Conservation (phyloP, 2,797 vertebrate species). For the Neosilurus mollespiculum region DNA sequence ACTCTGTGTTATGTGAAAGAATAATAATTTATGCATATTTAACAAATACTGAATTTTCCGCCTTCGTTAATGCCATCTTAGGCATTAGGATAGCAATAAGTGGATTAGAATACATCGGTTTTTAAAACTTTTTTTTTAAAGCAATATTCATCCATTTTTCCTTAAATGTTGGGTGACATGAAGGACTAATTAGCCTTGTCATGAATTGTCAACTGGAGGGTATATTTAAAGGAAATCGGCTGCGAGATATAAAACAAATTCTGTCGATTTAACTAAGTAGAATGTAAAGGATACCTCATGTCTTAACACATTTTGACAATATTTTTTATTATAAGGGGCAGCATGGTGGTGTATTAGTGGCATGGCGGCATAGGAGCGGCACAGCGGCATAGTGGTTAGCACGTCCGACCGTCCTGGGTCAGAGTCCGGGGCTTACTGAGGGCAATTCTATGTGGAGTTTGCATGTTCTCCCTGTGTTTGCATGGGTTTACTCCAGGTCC, state of each 20-base stretch:
- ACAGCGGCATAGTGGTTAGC: no score
- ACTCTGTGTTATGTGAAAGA: not conserved
- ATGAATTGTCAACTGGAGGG: not conserved
- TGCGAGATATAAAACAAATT: not conserved
- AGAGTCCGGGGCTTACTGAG: no score
- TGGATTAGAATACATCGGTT: not conserved
- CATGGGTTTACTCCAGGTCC: no score
- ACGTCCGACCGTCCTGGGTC: no score
- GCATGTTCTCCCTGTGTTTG: no score
- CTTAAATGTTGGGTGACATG: not conserved
- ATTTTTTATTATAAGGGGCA: no score
- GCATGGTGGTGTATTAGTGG: no score
- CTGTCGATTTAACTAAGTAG: no score
- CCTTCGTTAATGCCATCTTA: not conserved
- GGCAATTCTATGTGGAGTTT: no score
- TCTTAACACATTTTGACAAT: no score
- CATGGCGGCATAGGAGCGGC: no score
- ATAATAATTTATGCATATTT: not conserved
- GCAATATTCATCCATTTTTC: slow-evolving; percentile 14
- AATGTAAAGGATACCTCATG: no score
- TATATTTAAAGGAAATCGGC: not conserved
- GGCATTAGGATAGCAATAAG: slow-evolving; percentile 13
- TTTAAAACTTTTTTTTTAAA: not conserved
- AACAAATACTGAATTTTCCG: not conserved
- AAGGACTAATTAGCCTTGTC: not conserved